Evolutionary conservation across 2,888 invertebrate species (phyloP), one percentile per base, ranked within the genome.

Genomic region (Cyclophora punctaria): DNA sequence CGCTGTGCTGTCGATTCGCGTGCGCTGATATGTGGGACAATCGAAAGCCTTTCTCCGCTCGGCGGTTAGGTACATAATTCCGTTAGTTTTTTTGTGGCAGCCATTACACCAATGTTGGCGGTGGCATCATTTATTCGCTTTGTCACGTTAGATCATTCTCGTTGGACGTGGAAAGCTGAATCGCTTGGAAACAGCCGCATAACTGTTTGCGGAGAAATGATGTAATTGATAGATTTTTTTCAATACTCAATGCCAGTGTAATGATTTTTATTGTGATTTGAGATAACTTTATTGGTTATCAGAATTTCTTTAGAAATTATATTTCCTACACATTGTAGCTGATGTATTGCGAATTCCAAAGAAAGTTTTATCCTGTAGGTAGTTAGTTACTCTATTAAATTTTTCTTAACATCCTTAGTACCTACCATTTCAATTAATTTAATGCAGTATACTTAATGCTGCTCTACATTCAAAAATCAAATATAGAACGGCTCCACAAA

Each of bases 111-210:
- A 80, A 84, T 79, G 83, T 80, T 84, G 78, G 78, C 76, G 75
- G 76, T 83, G 84, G 87, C 85, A 86, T 85, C 76, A 81, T 85
- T 87, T 85, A 84, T 84, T 83, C 78, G 83, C 85, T 80, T 79
- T 80, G 86, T 86, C 88, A 87, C 87, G 86, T 88, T 88, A 87
- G 88, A 88, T 88, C 86, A 88, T 84, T 86, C 83, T 84, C 75
- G 20, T 20, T 20, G 20, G 83, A 79, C 64, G 56, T 69, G 72
- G 86, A 87, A 86, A 87, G 84, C 84, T 78, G 76, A 44, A 37
- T 34, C 64, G 78, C 72, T 72, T 62, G 64, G 78, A 71, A 84
- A 73, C 73, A 82, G 74, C 73, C 80, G 78, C 79, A 79, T 86
- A 85, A 86, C 87, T 84, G 85, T 86, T 78, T 44, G 61, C 67